Percentiles rank a stretch among this genome's conserved stretches.
Conservation (phyloP, 2,888 invertebrate species). For the Lacanobia wlatinum region DNA sequence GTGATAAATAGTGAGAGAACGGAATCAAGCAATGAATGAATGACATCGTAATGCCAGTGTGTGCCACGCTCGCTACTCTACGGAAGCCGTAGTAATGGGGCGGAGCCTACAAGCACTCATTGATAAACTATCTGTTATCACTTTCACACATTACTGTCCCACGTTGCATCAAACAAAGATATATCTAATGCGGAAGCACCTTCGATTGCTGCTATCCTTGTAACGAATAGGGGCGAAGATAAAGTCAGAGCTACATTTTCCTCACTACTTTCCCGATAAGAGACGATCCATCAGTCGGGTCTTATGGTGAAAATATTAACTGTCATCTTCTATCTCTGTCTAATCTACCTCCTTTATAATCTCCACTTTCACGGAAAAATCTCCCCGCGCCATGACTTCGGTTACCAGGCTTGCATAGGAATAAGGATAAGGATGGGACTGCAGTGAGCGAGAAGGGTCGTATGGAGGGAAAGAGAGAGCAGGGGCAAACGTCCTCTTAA, state of each 20-base stretch:
- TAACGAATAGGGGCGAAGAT: constrained; percentile 54
- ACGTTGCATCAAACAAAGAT: constrained; percentile 39
- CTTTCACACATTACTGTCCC: constrained; percentile 54
- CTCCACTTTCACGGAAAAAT: constrained; percentile 77
- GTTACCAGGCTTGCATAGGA: constrained; percentile 73
- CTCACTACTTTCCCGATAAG: constrained; percentile 22
- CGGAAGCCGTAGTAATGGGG: constrained; percentile 44
- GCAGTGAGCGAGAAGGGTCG: constrained; percentile 44
- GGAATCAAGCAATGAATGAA: not conserved
- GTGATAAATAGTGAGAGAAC: not conserved
- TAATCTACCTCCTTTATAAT: constrained; percentile 51
- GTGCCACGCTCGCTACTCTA: constrained; percentile 8
- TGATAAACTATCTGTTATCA: constrained; percentile 60
- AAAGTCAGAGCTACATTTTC: constrained; percentile 57
- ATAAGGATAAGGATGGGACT: constrained; percentile 35
- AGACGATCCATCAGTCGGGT: constrained; percentile 31
- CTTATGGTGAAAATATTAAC: not conserved
- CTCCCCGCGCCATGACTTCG: constrained; percentile 80
- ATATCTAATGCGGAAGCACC: constrained; percentile 5
- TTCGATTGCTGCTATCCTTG: constrained; percentile 53
- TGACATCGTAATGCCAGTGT: constrained; percentile 13
- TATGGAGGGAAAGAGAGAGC: constrained; percentile 32
- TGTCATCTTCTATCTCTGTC: constrained; percentile 41
- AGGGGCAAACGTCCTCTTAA: constrained; percentile 57
- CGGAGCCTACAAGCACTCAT: constrained; percentile 43